A percentile compares a stretch with the other conserved stretches of the same genome.
phyloP scores from a whole-genome alignment of 2,113 vertebrate species.

The Fregata magnificens region DNA sequence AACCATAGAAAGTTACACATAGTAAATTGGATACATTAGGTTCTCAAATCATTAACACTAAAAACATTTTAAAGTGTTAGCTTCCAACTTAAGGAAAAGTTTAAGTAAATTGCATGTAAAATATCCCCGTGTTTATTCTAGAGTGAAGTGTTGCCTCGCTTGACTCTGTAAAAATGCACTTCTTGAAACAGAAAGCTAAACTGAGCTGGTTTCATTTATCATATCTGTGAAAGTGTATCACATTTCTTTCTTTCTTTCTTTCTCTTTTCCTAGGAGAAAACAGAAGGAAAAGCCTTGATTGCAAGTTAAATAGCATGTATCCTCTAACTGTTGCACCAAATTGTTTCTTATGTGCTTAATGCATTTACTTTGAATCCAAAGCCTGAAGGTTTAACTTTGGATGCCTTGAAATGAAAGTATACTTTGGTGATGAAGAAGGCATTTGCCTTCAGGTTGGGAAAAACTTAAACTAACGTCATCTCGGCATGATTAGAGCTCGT shows the following conservation, averaged over 20 bases:
- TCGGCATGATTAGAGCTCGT: not conserved
- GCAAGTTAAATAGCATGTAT: not conserved
- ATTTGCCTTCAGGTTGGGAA: conserved; percentile 64
- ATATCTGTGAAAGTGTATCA: not conserved
- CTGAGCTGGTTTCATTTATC: not conserved
- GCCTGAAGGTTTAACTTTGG: conserved; percentile 6
- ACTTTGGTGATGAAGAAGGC: conserved; percentile 17
- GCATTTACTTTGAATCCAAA: not conserved
- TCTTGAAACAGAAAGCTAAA: not conserved
- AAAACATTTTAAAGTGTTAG: not conserved
- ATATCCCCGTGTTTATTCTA: not conserved
- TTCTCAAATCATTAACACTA: not conserved
- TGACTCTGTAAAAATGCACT: conserved; percentile 9
- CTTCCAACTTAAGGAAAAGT: not conserved
- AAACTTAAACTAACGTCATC: conserved; percentile 35
- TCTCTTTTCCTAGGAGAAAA: not conserved
- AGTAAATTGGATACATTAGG: not conserved
- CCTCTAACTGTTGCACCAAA: not conserved
- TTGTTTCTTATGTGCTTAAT: not conserved
- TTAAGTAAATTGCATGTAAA: not conserved
- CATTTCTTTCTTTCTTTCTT: not conserved
- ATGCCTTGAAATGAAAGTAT: conserved; percentile 29
- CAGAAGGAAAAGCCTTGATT: not conserved
- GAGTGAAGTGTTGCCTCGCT: conserved; percentile 13
- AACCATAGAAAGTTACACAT: not conserved